Percentiles rank a stretch among this genome's conserved stretches.
phyloP scores from a whole-genome alignment of 2,113 vertebrate genomes.

The Myotis brandtii region DNA sequence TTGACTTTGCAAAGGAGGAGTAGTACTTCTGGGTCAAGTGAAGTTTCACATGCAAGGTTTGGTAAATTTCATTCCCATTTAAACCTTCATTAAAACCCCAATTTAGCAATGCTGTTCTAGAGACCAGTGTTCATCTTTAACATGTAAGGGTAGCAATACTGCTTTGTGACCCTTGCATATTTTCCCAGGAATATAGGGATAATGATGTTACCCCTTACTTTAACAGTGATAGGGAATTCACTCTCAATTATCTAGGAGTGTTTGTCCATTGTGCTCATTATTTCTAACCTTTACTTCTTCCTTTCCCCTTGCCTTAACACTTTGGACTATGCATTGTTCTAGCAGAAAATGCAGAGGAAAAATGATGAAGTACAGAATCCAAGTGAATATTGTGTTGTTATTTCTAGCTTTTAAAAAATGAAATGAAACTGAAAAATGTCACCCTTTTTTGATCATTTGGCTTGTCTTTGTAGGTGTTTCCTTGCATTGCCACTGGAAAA shows the following conservation, averaged over 20 bases:
- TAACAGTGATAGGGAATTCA: background rate
- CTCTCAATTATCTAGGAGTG: constrained; percentile 39
- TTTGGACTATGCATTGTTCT: background rate
- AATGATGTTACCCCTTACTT: constrained; percentile 31
- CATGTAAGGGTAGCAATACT: background rate
- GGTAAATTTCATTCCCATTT: constrained; percentile 8
- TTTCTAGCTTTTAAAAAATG: background rate
- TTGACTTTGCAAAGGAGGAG: constrained; percentile 8
- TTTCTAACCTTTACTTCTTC: constrained; percentile 49
- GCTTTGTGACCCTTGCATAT: background rate
- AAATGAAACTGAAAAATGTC: background rate
- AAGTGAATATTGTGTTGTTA: background rate
- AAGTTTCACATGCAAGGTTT: background rate
- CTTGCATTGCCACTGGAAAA: background rate
- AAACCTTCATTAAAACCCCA: background rate
- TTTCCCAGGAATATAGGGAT: background rate
- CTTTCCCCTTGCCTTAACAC: background rate
- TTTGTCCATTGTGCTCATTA: constrained; percentile 42
- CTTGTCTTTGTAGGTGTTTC: background rate
- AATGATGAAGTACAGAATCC: background rate
- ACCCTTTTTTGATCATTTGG: background rate
- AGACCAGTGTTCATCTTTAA: background rate
- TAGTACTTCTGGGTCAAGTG: background rate
- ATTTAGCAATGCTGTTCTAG: background rate
- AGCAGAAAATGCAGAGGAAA: background rate